A percentile compares a stretch with the other conserved stretches of the same genome.
Evolutionary conservation across 2,113 vertebrate species (phyloP).

Genomic region (Polypterus bichir): DNA sequence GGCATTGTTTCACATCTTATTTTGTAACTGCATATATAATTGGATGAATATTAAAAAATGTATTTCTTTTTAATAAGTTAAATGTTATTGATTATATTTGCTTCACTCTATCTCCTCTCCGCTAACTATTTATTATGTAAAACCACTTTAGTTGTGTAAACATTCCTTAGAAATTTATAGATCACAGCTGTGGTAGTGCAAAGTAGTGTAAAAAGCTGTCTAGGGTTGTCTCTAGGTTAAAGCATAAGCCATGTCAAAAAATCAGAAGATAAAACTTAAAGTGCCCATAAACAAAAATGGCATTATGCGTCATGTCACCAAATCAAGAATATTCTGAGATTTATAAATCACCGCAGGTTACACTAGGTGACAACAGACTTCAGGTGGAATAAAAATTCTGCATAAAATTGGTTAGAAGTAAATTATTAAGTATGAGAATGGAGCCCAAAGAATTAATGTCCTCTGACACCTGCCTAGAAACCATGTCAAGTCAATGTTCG

Average conservation of each 20-base stretch:
- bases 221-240: conserved; percentile 48
- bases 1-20: too few species aligned
- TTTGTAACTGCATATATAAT: too few species aligned
- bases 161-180: too few species aligned
- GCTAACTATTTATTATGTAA: too few species aligned
- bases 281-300: conserved; percentile 37
- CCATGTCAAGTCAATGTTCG: conserved; percentile 7
- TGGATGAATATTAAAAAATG: too few species aligned
- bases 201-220: background rate
- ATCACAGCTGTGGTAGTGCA: too few species aligned
- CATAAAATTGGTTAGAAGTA: conserved; percentile 47
- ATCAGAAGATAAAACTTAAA: conserved; percentile 26
- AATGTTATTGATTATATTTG: too few species aligned
- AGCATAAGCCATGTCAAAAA: conserved; percentile 40
- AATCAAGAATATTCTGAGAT: conserved; percentile 27
- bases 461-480: conserved; percentile 21
- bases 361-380: conserved; percentile 62
- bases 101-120: too few species aligned
- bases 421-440: conserved; percentile 58
- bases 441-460: conserved; percentile 35
- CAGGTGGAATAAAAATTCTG: conserved; percentile 46
- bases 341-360: conserved; percentile 44
- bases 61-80: too few species aligned
- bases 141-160: too few species aligned
- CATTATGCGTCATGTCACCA: conserved; percentile 32